Conservation (phyloP, 2,797 vertebrate genomes). For the Neosilurus mollespiculum region DNA sequence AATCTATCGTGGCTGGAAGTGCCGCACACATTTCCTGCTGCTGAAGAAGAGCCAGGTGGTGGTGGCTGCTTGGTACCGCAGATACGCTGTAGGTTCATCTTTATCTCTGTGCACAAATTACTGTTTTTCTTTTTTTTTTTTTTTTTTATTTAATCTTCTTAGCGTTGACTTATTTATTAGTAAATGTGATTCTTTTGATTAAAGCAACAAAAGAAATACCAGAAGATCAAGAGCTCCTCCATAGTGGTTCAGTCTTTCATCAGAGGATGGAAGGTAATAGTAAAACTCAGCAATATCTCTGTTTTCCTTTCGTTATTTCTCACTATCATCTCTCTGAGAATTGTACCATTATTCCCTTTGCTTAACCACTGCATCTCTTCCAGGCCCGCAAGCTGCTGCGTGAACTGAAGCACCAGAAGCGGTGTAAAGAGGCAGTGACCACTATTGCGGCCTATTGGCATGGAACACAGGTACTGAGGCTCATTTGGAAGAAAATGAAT, state of each 20-base stretch:
- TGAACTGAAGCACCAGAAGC: constrained; percentile 91
- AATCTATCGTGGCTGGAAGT: constrained; percentile 96
- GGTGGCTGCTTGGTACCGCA: constrained; percentile 89
- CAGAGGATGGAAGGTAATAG: constrained; percentile 94
- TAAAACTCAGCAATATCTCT: not conserved
- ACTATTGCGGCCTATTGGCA: constrained; percentile 93
- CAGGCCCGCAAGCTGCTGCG: constrained; percentile 90
- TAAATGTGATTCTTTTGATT: constrained; percentile 31
- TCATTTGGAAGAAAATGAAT: constrained; percentile 4
- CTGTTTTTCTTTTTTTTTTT: not conserved
- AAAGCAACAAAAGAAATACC: constrained; percentile 94
- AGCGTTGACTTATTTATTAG: not conserved
- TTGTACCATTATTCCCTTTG: constrained; percentile 4
- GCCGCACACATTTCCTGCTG: constrained; percentile 85
- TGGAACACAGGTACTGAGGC: constrained; percentile 85
- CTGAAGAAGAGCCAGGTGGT: constrained; percentile 92
- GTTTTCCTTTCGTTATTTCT: not conserved
- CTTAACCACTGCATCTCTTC: constrained; percentile 20
- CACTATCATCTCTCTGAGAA: not conserved
- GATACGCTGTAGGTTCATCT: constrained; percentile 81
- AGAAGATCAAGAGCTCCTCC: constrained; percentile 84
- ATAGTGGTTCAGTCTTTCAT: constrained; percentile 90
- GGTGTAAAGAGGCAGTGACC: constrained; percentile 87
- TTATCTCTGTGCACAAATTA: not conserved
- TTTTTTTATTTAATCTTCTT: not conserved